Base-by-base conservation (phyloP, 2,888 invertebrate species). In the Netelia fuscicornis region DNA sequence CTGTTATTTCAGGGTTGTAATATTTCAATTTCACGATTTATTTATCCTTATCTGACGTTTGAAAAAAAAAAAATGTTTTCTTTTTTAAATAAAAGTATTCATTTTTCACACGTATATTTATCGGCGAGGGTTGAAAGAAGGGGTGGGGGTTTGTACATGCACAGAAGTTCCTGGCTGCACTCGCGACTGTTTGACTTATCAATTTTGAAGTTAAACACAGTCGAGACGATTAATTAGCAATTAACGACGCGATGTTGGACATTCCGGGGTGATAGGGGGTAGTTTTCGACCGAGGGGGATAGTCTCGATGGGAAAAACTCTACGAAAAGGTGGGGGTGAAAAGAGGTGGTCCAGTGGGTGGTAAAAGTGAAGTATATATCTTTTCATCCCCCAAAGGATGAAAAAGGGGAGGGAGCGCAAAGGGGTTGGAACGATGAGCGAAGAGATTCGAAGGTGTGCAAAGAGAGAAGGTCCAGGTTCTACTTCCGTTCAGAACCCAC, bases 201-300 rank as follows among this genome's bases (percentile, higher is more conserved):
- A 89, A 92, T 91, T 92, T 90, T 89, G 91, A 93, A 93, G 89
- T 92, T 92, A 93, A 93, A 93, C 92, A 92, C 25, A 42, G 90
- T 89, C 90, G 90, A 92, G 92, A 92, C 93, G 92, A 93, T 93
- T 92, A 93, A 93, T 93, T 92, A 92, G 90, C 91, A 92, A 93
- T 93, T 92, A 93, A 91, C 91, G 91, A 90, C 90, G 78, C 44
- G 30, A 37, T 54, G 76, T 68, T 62, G 75, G 62, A 62, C 67
- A 54, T 68, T 60, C 25, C 9, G 20, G 52, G 62, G 25, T 37
- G 54, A 37, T 37, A 23, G 42, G 42, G 44, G 48, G 76, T 48
- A 44, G 79, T 80, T 64, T 58, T 44, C 6, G 37, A 65, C 17
- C 9, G 48, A 48, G 10, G 20, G 52, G 25, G 6, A 25, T 52